Base-by-base conservation (phyloP, 2,113 vertebrate genomes). In the western clawed frog (Xenopus tropicalis) region DNA sequence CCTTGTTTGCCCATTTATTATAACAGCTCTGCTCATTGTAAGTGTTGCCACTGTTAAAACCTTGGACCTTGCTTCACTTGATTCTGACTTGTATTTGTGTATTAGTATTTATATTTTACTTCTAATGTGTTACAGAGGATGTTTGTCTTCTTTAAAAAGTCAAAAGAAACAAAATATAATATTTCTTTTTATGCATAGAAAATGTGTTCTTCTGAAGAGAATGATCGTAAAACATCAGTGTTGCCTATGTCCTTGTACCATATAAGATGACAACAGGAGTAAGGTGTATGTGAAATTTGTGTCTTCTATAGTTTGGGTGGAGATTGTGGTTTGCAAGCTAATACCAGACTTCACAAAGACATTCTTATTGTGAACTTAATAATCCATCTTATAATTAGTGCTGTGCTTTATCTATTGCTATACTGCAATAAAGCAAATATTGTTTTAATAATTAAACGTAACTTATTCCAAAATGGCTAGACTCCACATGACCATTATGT, bases 291-390 rank as follows among this genome's bases (percentile, higher is more conserved):
- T 66, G 62, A 57, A 72, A 57, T 69, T 64, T 83, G 70, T 80
- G 43, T 80, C 82, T 79, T 78, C 78, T 84, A 79, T 76, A 81
- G 52, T 78, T 70, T 82, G 79, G 81, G 75, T 83, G 80, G 78
- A 80, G 83, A 77, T 81, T 67, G 79, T 56, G 68, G 82, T 84
- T 80, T 78, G 63, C 83, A 51, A 75, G 71, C 81, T 71, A 82
- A 86, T 85, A 74, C 59, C 74, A 63, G 84, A 79, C 80, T 78
- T 75, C 80, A 85, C 84, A 85, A 86, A 82, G 81, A 70, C 76
- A 44, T 79, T 24, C 61, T 82, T 86, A 81, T 85, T 84, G 72
- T 59, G 42, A 66, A 84, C 83, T 69, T 59, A 46, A 61, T 42
- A 70, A n/a, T 78, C 79, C 76, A 72, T 74, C 58, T 82, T 82